Conservation (phyloP, 2,888 invertebrate genomes). For the Dione vanillae region DNA sequence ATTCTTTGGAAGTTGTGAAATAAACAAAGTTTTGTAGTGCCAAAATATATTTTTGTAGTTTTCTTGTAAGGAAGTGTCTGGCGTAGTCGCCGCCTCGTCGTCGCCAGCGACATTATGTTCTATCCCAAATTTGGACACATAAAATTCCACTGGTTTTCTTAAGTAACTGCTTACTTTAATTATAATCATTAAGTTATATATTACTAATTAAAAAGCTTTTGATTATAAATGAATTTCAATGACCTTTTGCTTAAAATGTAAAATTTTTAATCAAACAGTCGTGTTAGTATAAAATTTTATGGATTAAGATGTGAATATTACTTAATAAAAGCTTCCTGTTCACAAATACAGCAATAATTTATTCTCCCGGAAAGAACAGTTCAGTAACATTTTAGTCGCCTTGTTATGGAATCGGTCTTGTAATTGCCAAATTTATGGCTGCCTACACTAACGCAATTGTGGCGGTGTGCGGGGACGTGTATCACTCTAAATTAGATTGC, state of each 20-base stretch:
- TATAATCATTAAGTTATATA: not conserved
- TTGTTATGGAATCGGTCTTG: slow-evolving; percentile 70
- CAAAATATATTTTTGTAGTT: slow-evolving; percentile 73
- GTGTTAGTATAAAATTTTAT: not conserved
- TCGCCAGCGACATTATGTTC: slow-evolving; percentile 65
- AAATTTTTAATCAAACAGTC: not conserved
- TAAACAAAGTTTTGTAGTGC: slow-evolving; percentile 55
- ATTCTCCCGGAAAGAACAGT: not conserved
- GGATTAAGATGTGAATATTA: not conserved
- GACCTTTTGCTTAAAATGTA: not conserved
- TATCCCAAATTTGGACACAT: slow-evolving; percentile 48
- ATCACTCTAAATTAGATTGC: slow-evolving; percentile 81
- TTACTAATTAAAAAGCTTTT: not conserved
- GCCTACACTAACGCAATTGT: slow-evolving; percentile 79
- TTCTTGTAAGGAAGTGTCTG: slow-evolving; percentile 67
- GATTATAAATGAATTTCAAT: not conserved
- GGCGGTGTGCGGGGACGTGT: slow-evolving; percentile 72
- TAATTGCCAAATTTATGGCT: slow-evolving; percentile 82
- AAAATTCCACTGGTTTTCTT: slow-evolving; percentile 52
- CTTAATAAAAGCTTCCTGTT: not conserved
- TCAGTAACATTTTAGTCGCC: slow-evolving; percentile 63
- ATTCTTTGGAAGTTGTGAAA: slow-evolving; percentile 36
- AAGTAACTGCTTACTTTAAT: slow-evolving; percentile 3
- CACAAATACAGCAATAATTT: not conserved
- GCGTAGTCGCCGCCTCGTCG: slow-evolving; percentile 61